Evolutionary conservation across 1,140 invertebrate genomes (phyloP).

Genomic region (Nixonia krombeini): DNA sequence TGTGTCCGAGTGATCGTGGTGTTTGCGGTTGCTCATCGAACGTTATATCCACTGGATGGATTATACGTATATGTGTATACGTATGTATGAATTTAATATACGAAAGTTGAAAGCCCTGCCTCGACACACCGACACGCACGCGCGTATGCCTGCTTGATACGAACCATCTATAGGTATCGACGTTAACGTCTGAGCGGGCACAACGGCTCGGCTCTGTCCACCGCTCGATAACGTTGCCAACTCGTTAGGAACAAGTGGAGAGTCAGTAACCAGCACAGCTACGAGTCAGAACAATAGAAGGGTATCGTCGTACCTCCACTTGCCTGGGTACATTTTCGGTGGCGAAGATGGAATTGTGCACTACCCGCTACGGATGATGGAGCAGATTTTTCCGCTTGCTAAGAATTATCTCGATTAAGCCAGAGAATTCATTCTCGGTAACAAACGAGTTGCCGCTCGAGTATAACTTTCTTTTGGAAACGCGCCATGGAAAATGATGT

Average conservation of each 20-base stretch:
- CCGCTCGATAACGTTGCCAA: conserved; percentile 60
- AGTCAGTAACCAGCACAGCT: not conserved
- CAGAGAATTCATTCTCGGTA: too few species aligned
- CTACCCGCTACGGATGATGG: too few species aligned
- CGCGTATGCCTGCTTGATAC: too few species aligned
- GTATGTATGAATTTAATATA: conserved; percentile 31
- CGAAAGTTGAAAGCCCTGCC: not conserved
- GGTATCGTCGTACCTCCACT: conserved; percentile 7
- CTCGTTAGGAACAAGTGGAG: conserved; percentile 59
- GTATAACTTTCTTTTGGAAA: too few species aligned
- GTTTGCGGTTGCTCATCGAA: conserved; percentile 51
- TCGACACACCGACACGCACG: too few species aligned
- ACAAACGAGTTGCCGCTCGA: too few species aligned
- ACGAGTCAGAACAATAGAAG: conserved; percentile 14
- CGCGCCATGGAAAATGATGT: too few species aligned
- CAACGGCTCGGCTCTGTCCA: conserved; percentile 25
- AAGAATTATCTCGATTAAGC: too few species aligned
- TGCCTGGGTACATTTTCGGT: conserved; percentile 8
- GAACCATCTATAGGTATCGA: conserved; percentile 56
- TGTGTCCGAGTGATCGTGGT: conserved; percentile 16
- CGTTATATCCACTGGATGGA: conserved; percentile 42
- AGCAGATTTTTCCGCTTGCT: too few species aligned
- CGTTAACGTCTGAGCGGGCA: conserved; percentile 63
- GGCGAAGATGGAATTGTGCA: conserved; percentile 9
- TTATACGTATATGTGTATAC: conserved; percentile 40